phyloP scores from a whole-genome alignment of 2,797 vertebrate genomes.

The Labeo calbasu region DNA sequence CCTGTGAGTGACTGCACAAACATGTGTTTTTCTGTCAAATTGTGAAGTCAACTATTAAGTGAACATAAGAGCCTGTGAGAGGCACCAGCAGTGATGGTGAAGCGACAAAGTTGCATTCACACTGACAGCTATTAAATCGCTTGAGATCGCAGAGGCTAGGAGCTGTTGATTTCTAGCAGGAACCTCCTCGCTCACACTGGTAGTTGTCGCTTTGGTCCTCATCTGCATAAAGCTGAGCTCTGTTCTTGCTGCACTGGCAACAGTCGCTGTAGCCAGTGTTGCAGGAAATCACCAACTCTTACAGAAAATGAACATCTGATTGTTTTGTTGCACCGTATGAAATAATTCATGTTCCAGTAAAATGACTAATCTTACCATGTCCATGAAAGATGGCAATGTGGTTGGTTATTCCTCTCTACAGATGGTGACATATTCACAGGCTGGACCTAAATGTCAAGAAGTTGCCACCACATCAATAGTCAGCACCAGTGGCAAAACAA shows the following conservation, averaged over 20 bases:
- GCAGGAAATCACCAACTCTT: neutral
- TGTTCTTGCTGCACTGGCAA: neutral
- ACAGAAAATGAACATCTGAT: neutral
- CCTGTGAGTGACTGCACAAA: neutral
- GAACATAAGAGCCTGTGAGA: constrained; percentile 16
- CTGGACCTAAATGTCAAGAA: constrained; percentile 27
- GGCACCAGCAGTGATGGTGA: neutral
- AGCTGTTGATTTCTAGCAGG: constrained; percentile 6
- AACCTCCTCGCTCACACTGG: neutral
- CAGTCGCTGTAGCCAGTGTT: neutral
- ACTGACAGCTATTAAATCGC: neutral
- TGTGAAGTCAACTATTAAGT: constrained; percentile 13
- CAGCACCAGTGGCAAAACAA: constrained; percentile 29
- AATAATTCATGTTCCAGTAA: neutral
- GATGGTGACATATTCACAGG: constrained; percentile 25
- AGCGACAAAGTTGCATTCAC: neutral
- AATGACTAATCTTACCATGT: neutral
- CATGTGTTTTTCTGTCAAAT: neutral
- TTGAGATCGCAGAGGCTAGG: neutral
- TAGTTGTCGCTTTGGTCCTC: constrained; percentile 10
- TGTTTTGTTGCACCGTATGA: neutral
- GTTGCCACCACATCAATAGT: constrained; percentile 25
- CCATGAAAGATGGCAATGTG: neutral
- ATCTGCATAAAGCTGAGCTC: neutral
- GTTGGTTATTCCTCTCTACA: constrained; percentile 8